A percentile compares a stretch with the other conserved stretches of the same genome.
phyloP scores from a whole-genome alignment of 92 coral and sea anemone genomes.

The Parazoanthus swiftii region DNA sequence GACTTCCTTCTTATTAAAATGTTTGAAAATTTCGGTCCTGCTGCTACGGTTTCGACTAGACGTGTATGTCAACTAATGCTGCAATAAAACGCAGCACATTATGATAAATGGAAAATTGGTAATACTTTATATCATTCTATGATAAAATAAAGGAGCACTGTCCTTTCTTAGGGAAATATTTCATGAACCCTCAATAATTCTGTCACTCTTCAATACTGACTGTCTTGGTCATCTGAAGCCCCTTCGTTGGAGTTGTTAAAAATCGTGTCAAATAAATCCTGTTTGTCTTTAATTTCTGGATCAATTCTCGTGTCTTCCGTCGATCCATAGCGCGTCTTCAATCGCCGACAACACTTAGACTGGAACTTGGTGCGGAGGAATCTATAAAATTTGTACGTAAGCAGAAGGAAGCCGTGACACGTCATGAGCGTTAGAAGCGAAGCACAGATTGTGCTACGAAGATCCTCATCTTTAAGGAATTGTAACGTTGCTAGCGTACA shows the following conservation, averaged over 20 bases:
- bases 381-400: constrained; percentile 44
- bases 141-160: no score
- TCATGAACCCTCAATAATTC: no score
- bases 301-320: constrained; percentile 44
- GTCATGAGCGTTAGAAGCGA: constrained; percentile 51
- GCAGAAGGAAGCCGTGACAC: constrained; percentile 49
- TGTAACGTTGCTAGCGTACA: constrained; percentile 70
- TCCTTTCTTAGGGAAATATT: no score
- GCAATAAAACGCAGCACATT: no score
- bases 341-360: constrained; percentile 29
- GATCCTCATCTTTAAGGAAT: constrained; percentile 48
- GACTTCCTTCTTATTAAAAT: no score
- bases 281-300: constrained; percentile 51
- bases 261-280: constrained; percentile 55
- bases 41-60: no score
- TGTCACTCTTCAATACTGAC: neutral
- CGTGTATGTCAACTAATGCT: no score
- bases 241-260: constrained; percentile 42
- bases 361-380: constrained; percentile 53
- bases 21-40: no score
- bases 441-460: constrained; percentile 39
- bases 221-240: neutral
- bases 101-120: no score
- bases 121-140: no score
- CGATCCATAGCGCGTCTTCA: constrained; percentile 51